phyloP scores from a whole-genome alignment of 2,888 invertebrate genomes.

The Callimorpha dominula region DNA sequence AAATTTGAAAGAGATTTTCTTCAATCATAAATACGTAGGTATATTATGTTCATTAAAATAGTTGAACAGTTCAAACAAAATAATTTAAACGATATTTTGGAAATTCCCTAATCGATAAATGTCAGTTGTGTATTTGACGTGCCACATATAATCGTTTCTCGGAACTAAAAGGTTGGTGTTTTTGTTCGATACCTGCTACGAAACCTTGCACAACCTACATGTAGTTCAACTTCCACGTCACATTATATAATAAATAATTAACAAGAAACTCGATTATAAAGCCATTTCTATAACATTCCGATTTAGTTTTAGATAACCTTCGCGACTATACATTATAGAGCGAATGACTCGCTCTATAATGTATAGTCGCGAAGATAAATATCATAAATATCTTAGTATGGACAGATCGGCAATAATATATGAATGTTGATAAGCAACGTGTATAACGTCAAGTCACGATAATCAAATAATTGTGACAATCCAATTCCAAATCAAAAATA shows the following conservation, averaged over 20 bases:
- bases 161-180: slow-evolving; percentile 21
- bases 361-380: neutral
- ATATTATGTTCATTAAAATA: neutral
- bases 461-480: neutral
- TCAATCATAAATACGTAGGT: neutral
- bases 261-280: slow-evolving; percentile 5
- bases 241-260: neutral
- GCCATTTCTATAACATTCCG: neutral
- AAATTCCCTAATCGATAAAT: slow-evolving; percentile 4
- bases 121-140: slow-evolving; percentile 12
- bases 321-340: no score
- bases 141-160: slow-evolving; percentile 23
- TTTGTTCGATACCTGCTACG: neutral
- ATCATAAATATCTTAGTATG: neutral
- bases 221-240: slow-evolving; percentile 3
- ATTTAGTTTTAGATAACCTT: neutral
- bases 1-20: neutral
- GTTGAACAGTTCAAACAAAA: neutral
- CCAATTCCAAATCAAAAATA: neutral
- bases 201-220: slow-evolving; percentile 7
- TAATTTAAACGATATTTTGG: neutral
- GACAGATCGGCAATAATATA: neutral
- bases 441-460: neutral
- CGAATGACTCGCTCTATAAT: neutral
- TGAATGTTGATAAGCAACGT: neutral